These are phyloP conservation scores for Drosophila tripunctata DNA, from an alignment of 2,888 invertebrate species.

Conservation along the genomic window DNA sequence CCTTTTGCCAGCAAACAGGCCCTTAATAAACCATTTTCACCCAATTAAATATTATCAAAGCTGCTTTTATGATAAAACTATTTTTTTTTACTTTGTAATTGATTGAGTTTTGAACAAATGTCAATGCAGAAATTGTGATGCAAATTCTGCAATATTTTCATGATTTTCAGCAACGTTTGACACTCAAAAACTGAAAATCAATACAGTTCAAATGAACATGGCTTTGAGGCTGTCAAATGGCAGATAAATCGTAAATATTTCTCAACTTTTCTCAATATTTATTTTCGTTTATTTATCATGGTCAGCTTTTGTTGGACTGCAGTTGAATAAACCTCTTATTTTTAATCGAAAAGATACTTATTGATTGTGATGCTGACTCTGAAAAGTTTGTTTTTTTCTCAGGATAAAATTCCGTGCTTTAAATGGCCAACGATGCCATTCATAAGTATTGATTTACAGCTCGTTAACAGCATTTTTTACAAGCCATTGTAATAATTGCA, in stretches of 20 bases:
- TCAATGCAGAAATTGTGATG: neutral
- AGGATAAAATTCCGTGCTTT: neutral
- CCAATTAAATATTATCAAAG: no score
- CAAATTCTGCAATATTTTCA: no score
- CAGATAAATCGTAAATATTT: neutral
- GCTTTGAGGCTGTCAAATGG: neutral
- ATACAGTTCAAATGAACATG: neutral
- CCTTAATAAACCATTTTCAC: no score
- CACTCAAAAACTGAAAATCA: neutral
- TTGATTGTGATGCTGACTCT: neutral
- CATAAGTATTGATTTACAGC: slow-evolving; percentile 30
- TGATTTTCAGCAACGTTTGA: neutral
- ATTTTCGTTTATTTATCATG: neutral
- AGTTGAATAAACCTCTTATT: slow-evolving; percentile 7
- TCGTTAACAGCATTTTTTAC: slow-evolving; percentile 22
- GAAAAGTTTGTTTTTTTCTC: neutral
- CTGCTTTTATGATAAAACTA: neutral
- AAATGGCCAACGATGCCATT: slow-evolving; percentile 4
- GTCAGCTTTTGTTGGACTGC: neutral
- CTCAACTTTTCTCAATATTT: neutral
- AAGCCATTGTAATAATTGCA: slow-evolving; percentile 14
- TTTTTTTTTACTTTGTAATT: neutral
- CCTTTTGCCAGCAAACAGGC: no score
- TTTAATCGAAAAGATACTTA: neutral
- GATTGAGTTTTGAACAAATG: neutral